Evolutionary conservation across 2,888 invertebrate genomes (phyloP).

Genomic region (Harmothoe impar): DNA sequence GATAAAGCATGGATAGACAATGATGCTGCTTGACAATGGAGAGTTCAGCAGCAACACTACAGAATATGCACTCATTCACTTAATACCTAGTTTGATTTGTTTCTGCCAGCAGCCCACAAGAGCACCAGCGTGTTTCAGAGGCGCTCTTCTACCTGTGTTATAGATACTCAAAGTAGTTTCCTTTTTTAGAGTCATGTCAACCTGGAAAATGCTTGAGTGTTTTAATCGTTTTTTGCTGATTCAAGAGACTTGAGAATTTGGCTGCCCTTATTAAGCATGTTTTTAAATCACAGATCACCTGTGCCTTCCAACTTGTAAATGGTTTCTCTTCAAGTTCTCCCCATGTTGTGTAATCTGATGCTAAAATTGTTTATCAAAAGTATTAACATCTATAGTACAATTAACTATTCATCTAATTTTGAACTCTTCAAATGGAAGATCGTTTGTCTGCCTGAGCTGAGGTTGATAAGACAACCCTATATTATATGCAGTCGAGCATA

Average conservation of each 20-base stretch:
- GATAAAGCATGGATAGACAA: background rate
- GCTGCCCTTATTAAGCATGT: background rate
- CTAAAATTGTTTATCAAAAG: background rate
- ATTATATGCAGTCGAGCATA: background rate
- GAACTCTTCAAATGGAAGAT: too few relatives aligned
- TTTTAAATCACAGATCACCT: background rate
- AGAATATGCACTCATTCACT: background rate
- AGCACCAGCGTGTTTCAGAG: conserved; percentile 29
- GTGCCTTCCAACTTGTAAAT: background rate
- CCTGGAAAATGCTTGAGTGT: background rate
- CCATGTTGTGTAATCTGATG: background rate
- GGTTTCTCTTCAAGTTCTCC: background rate
- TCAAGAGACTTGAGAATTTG: background rate
- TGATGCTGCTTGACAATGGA: background rate
- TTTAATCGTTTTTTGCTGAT: background rate
- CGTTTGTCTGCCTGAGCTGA: too few relatives aligned
- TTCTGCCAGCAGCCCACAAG: conserved; percentile 21
- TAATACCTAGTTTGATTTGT: conserved; percentile 10
- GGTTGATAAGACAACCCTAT: background rate
- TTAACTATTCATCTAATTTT: too few relatives aligned
- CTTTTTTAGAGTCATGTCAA: background rate
- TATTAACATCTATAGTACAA: too few relatives aligned
- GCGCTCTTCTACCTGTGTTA: background rate
- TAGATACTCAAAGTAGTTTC: conserved; percentile 40
- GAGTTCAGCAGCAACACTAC: background rate